These are phyloP conservation scores for Oxyruncus cristatus DNA, from an alignment of 2,113 vertebrate genomes.

Conservation along the genomic window DNA sequence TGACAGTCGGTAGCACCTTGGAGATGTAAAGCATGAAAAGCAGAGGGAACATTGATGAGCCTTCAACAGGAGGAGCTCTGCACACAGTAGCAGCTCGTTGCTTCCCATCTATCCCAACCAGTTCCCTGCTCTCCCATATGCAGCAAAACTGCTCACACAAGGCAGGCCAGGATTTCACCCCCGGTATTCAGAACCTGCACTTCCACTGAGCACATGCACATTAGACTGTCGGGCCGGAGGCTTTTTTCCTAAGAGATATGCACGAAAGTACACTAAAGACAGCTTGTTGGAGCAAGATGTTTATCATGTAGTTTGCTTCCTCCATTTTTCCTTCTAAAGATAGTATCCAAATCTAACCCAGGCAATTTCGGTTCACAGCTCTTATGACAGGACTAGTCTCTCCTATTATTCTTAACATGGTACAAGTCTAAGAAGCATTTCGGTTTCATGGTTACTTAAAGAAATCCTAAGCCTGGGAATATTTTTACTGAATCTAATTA, in stretches of 20 bases:
- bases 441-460: background rate
- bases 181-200: background rate
- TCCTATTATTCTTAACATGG: background rate
- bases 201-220: background rate
- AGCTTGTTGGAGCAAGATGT: background rate
- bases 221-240: background rate
- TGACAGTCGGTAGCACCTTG: background rate
- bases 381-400: background rate
- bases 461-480: background rate
- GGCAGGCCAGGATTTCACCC: background rate
- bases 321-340: background rate
- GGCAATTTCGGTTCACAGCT: background rate
- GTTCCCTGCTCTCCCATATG: background rate
- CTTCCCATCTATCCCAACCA: accelerated
- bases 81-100: background rate
- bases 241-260: background rate
- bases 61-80: background rate
- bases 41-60: background rate
- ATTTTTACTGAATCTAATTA: constrained; percentile 11
- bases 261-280: background rate
- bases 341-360: background rate
- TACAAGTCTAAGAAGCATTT: background rate
- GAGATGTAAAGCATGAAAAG: background rate
- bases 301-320: background rate
- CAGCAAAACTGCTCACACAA: background rate